Percentiles rank a stretch among this genome's conserved stretches.
phyloP scores from a whole-genome alignment of 2,113 vertebrate genomes.

The Gulo gulo region DNA sequence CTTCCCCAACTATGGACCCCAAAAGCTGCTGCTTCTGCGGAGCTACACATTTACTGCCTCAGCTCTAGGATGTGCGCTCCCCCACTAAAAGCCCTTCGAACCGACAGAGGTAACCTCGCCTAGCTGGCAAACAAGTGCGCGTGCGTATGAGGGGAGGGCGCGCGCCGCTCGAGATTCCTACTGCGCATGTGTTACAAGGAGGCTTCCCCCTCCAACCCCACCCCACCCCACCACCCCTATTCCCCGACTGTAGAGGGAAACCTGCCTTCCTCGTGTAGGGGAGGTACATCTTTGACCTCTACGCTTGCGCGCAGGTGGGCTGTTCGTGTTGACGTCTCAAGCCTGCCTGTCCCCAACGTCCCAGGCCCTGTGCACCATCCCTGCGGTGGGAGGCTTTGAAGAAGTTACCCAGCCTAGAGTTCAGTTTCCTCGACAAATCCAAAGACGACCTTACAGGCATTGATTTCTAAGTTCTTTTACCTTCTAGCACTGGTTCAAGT shows the following conservation, averaged over 20 bases:
- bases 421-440: background rate
- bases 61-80: slow-evolving; percentile 25
- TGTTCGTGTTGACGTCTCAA: background rate
- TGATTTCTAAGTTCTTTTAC: background rate
- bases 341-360: background rate
- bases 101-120: slow-evolving; percentile 64
- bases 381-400: background rate
- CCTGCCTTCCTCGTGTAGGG: rapidly evolving
- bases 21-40: background rate
- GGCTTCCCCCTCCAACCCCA: background rate
- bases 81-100: background rate
- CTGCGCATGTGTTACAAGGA: slow-evolving; percentile 57
- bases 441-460: background rate
- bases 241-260: background rate
- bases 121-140: background rate
- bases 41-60: background rate
- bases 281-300: background rate
- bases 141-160: background rate
- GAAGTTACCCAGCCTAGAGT: background rate
- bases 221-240: background rate
- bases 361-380: too few species aligned
- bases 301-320: rapidly evolving
- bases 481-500: background rate
- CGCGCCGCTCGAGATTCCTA: rapidly evolving
- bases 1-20: background rate